These are phyloP conservation scores for Sinocyclocheilus rhinocerous DNA, from an alignment of 2,113 vertebrate genomes.

Conservation along the genomic window DNA sequence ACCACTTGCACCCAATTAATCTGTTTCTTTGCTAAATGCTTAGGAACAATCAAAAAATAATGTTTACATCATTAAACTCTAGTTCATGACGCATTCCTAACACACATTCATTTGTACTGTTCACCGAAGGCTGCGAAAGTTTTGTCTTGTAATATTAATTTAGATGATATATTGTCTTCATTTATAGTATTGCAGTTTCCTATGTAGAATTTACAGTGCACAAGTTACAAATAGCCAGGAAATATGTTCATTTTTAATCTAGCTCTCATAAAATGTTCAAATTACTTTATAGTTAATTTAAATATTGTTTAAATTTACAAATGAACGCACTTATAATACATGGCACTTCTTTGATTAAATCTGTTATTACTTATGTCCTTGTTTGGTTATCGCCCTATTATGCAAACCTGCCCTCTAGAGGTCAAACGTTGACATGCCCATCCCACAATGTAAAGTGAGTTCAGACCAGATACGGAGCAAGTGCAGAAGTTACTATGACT, in stretches of 20 bases:
- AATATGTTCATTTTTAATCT: not conserved
- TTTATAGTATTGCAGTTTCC: not conserved
- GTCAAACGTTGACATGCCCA: not conserved
- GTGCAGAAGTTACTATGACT: not conserved
- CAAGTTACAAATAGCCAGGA: not conserved
- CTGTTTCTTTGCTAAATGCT: not conserved
- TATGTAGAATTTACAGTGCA: not conserved
- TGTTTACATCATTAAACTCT: not conserved
- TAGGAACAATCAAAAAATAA: not conserved
- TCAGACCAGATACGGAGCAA: not conserved
- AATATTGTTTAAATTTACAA: not conserved
- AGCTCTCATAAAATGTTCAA: not conserved
- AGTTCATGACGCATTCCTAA: not conserved
- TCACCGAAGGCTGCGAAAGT: not conserved
- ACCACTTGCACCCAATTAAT: not conserved
- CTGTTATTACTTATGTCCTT: not conserved
- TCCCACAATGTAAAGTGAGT: not conserved
- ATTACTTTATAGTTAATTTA: not conserved
- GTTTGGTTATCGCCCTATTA: not conserved
- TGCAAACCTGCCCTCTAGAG: slow-evolving; percentile 41
- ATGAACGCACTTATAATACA: not conserved
- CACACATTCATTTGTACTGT: not conserved
- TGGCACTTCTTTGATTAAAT: not conserved
- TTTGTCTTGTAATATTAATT: slow-evolving; percentile 1
- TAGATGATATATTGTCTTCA: not conserved